Percentiles rank a stretch among this genome's conserved stretches.
Evolutionary conservation across 2,888 invertebrate species (phyloP).

Genomic region (Elmis aenea): DNA sequence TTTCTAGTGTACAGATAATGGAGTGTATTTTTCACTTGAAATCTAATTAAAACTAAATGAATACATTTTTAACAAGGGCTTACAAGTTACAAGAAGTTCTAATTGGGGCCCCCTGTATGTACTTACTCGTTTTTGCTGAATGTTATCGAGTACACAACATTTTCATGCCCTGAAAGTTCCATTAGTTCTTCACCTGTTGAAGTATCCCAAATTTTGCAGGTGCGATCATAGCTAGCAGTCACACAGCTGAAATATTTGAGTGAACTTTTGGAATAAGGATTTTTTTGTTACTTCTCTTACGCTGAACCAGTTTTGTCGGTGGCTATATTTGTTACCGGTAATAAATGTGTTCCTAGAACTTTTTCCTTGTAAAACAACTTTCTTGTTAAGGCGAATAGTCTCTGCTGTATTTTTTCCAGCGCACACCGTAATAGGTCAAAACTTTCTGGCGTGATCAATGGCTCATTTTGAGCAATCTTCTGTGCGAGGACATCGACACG

Average conservation of each 20-base stretch:
- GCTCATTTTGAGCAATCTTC: not conserved
- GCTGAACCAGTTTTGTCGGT: not conserved
- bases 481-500: not conserved
- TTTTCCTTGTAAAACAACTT: conserved; percentile 1
- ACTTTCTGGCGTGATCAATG: not conserved
- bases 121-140: not conserved
- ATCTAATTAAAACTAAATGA: too few species aligned
- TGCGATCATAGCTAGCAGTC: conserved; percentile 79
- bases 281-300: not conserved
- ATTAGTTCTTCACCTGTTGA: conserved; percentile 63
- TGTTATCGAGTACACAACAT: conserved; percentile 1
- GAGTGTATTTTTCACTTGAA: too few species aligned
- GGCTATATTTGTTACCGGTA: not conserved
- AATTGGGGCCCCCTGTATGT: too few species aligned
- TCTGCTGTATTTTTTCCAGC: not conserved
- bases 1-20: too few species aligned
- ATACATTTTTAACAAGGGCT: too few species aligned
- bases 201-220: conserved; percentile 76
- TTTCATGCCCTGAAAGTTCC: conserved; percentile 36
- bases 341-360: not conserved
- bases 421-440: not conserved
- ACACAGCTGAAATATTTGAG: conserved; percentile 55
- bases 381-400: conserved; percentile 1
- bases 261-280: not conserved
- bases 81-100: too few species aligned